Evolutionary conservation across 2,797 vertebrate genomes (phyloP), one percentile per base, ranked within the genome.

Genomic region (Ambastaia sidthimunki): DNA sequence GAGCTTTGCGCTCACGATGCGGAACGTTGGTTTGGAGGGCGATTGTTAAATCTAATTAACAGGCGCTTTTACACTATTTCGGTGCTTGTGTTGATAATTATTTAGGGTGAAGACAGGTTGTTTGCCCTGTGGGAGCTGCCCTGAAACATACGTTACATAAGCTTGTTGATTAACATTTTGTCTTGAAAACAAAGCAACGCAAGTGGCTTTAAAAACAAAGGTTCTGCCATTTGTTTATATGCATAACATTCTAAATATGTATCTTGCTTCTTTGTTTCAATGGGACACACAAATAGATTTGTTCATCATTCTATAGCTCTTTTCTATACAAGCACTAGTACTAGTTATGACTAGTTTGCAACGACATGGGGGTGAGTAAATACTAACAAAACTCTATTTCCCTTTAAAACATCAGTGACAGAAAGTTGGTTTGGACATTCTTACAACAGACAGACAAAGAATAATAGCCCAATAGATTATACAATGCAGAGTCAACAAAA

Each of bases 1-100:
- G 66, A 63, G 23, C 63, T 73, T 37, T 48, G 54, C 69, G 54
- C 10, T 59, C 37, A 57, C 21, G 66, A 70, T 50, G 66, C 59
- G 54, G 75, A 77, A 60, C 54, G 41, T 16, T 18, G 66, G 37
- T 50, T 69, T 23, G 41, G 55, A 66, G 52, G 18, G 21, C 4
- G 18, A 47, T 47, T 59, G 54, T 50, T 31, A 69, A 77, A 59
- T 47, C 74, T 77, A 69, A 69, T 77, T 77, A 70, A 70, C 55
- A 59, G 15, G n/a, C n/a, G 16, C 7, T 69, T 77, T 77, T 34
- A 70, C 54, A 28, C 50, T 6, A 52, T 54, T 66, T 25, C 23
- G 54, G 62, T 52, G 71, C 78, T 52, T 34, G 28, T 44, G 63
- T 31, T 68, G 21, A 74, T 44, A 54, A 62, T 67, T 67, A 41